Percentiles rank a stretch among this genome's conserved stretches.
These are phyloP conservation scores for Drosophila setosimentum DNA, from an alignment of 2,888 invertebrate genomes.

Conservation along the genomic window DNA sequence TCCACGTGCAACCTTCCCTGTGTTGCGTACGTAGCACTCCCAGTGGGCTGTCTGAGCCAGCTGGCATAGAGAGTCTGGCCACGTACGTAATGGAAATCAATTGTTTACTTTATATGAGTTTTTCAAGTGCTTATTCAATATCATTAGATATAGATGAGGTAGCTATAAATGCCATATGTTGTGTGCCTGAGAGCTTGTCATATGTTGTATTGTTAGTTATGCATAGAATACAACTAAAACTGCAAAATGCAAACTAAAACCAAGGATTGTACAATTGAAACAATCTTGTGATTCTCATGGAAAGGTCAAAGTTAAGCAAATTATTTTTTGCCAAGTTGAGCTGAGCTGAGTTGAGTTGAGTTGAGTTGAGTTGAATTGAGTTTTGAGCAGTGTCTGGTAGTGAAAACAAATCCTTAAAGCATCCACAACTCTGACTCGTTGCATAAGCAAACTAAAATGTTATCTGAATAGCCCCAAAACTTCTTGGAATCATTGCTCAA, in stretches of 20 bases:
- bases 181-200: conserved; percentile 9
- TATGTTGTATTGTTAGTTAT: conserved; percentile 7
- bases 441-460: conserved; percentile 38
- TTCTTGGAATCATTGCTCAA: conserved; percentile 49
- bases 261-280: conserved; percentile 5
- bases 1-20: not conserved
- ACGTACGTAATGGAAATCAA: conserved; percentile 75
- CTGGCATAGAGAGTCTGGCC: conserved; percentile 44
- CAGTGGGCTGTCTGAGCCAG: conserved; percentile 25
- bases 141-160: conserved; percentile 72
- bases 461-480: conserved; percentile 29
- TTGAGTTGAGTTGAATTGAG: conserved; percentile 15
- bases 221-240: conserved; percentile 12
- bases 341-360: not conserved
- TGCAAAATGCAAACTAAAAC: conserved; percentile 4
- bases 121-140: conserved; percentile 80
- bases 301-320: conserved; percentile 51
- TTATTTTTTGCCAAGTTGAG: conserved; percentile 44
- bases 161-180: conserved; percentile 46
- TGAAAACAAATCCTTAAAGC: conserved; percentile 28
- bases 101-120: conserved; percentile 79
- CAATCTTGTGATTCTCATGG: conserved; percentile 1
- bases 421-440: conserved; percentile 4
- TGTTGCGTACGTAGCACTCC: conserved; percentile 8
- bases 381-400: conserved; percentile 20